phyloP scores from a whole-genome alignment of 2,113 vertebrate genomes.

The Phrynosoma blainvillii region DNA sequence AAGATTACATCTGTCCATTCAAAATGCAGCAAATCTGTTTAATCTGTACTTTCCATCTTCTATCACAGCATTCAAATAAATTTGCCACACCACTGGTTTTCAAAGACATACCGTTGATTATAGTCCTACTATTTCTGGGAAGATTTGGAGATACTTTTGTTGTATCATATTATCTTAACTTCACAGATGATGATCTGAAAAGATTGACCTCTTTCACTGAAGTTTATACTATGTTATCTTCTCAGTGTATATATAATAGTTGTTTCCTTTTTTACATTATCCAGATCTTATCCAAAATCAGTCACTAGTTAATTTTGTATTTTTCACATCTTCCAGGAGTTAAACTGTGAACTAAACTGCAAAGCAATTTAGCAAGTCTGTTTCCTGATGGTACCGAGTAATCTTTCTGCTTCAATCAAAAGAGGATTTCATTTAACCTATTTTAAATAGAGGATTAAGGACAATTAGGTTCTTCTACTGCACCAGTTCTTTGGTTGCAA shows the following conservation, averaged over 20 bases:
- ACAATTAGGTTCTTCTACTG: constrained; percentile 64
- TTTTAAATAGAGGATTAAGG: constrained; percentile 80
- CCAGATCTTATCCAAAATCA: background rate
- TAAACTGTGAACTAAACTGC: constrained; percentile 24
- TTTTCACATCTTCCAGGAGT: constrained; percentile 41
- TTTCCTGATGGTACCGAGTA: constrained; percentile 56
- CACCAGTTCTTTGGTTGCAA: background rate
- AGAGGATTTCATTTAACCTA: constrained; percentile 81
- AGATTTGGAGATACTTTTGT: background rate
- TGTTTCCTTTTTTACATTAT: background rate
- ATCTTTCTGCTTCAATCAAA: constrained; percentile 72
- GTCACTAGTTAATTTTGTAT: constrained; percentile 12
- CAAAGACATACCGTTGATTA: background rate
- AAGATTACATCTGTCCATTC: background rate
- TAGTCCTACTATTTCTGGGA: background rate
- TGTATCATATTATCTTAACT: background rate
- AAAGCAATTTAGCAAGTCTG: constrained; percentile 48
- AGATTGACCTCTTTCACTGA: background rate
- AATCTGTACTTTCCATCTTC: background rate
- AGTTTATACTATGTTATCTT: background rate
- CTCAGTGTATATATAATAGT: fast-evolving
- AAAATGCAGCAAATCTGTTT: background rate
- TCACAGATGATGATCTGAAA: background rate
- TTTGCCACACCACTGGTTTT: background rate
- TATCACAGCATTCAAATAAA: background rate